phyloP scores from a whole-genome alignment of 1,140 invertebrate genomes.

The Bombus impatiens region DNA sequence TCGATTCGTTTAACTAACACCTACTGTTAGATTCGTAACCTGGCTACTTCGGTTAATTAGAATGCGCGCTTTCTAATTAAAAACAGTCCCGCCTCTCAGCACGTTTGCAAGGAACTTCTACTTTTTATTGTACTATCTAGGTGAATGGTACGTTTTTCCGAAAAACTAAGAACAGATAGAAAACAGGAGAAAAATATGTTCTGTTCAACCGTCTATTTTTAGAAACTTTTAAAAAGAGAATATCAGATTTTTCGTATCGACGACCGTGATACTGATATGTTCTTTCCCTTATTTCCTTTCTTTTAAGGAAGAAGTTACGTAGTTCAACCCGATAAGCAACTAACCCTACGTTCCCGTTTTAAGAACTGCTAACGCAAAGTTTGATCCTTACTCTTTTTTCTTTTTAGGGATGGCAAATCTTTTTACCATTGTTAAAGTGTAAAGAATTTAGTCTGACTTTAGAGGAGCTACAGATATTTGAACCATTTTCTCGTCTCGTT shows the following conservation, averaged over 20 bases:
- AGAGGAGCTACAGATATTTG: neutral
- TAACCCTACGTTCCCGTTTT: neutral
- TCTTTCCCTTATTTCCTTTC: neutral
- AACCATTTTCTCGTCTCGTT: neutral
- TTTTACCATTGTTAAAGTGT: neutral
- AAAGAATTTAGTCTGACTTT: neutral
- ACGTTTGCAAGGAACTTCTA: conserved; percentile 42
- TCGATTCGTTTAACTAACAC: neutral
- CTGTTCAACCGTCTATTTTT: neutral
- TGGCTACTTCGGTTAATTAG: conserved; percentile 1
- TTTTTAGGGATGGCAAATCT: neutral
- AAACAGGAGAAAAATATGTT: conserved; percentile 2
- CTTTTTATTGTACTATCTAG: conserved; percentile 55
- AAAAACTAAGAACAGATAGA: conserved; percentile 1
- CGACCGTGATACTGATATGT: conserved; percentile 9
- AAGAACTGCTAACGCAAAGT: neutral
- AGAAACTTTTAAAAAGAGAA: neutral
- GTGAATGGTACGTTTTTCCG: conserved; percentile 18
- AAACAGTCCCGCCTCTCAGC: conserved; percentile 13
- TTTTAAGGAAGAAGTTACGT: neutral
- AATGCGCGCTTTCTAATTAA: conserved; percentile 9
- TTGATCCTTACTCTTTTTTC: neutral
- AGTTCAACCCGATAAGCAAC: neutral
- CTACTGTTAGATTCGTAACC: neutral
- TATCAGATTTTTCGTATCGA: neutral